Evolutionary conservation across 2,113 vertebrate species (phyloP).

Genomic region (Salvelinus sp.): DNA sequence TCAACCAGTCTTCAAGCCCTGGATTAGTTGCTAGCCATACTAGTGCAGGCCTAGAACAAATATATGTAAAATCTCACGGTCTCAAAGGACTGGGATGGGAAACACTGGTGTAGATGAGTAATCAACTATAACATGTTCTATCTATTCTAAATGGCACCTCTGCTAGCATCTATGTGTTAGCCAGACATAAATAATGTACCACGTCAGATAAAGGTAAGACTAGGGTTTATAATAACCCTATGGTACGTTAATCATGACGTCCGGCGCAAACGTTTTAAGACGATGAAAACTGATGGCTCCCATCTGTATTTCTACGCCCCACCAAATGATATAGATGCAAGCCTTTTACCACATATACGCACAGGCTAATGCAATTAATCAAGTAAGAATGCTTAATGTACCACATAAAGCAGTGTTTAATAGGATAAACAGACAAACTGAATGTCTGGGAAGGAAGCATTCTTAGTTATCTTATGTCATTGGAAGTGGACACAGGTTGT

Average conservation of each 20-base stretch:
- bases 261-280: not conserved
- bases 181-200: not conserved
- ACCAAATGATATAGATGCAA: constrained; percentile 31
- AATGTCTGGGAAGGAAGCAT: not conserved
- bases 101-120: too few relatives aligned
- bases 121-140: too few relatives aligned
- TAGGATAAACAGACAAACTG: constrained; percentile 29
- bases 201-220: not conserved
- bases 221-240: not conserved
- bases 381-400: constrained; percentile 36
- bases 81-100: too few relatives aligned
- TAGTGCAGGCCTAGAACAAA: too few relatives aligned
- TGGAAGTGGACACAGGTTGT: not conserved
- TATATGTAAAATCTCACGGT: too few relatives aligned
- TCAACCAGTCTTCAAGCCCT: too few relatives aligned
- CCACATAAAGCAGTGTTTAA: constrained; percentile 18
- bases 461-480: not conserved
- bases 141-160: not conserved
- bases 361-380: constrained; percentile 49
- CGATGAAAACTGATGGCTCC: not conserved
- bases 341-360: constrained; percentile 36
- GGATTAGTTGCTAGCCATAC: too few relatives aligned
- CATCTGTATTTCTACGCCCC: not conserved
- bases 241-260: not conserved
- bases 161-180: not conserved